phyloP scores from a whole-genome alignment of 2,888 invertebrate species.

The Emesis castigata region DNA sequence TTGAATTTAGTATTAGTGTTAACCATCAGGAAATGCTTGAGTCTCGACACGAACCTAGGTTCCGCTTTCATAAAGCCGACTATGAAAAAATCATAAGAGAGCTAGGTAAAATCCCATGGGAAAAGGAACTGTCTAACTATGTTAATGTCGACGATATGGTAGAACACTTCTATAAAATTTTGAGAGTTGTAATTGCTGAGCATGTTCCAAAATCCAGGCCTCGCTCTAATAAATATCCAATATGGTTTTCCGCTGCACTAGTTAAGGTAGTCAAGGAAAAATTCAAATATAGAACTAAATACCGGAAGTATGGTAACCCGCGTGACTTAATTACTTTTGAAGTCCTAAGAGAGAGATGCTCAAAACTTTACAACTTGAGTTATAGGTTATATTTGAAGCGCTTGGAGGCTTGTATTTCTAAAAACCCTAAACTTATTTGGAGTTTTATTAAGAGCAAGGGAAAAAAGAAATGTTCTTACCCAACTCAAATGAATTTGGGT shows the following conservation, averaged over 20 bases:
- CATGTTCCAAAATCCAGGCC: constrained; percentile 5
- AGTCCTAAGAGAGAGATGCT: constrained; percentile 15
- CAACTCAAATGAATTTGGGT: neutral
- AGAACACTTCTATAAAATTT: neutral
- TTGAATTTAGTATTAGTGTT: constrained; percentile 1
- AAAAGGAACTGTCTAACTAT: neutral
- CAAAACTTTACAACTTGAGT: neutral
- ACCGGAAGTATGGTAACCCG: constrained; percentile 50
- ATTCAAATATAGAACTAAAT: constrained; percentile 34
- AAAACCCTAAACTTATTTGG: constrained; percentile 51
- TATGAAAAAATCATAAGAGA: constrained; percentile 10
- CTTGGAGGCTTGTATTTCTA: constrained; percentile 25
- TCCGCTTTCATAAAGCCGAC: constrained; percentile 38
- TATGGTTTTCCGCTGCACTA: constrained; percentile 38
- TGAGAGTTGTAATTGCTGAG: neutral
- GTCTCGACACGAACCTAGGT: neutral
- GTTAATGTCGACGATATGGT: neutral
- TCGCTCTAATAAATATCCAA: constrained; percentile 24
- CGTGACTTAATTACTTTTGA: constrained; percentile 32
- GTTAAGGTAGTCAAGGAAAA: too few species aligned
- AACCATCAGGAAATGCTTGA: neutral
- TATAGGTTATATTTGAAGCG: constrained; percentile 19
- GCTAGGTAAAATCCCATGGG: neutral
- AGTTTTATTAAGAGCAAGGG: constrained; percentile 38
- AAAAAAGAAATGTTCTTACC: constrained; percentile 35